These are phyloP conservation scores for Scaptomyza reducta DNA, from an alignment of 2,888 invertebrate species.

Conservation along the genomic window DNA sequence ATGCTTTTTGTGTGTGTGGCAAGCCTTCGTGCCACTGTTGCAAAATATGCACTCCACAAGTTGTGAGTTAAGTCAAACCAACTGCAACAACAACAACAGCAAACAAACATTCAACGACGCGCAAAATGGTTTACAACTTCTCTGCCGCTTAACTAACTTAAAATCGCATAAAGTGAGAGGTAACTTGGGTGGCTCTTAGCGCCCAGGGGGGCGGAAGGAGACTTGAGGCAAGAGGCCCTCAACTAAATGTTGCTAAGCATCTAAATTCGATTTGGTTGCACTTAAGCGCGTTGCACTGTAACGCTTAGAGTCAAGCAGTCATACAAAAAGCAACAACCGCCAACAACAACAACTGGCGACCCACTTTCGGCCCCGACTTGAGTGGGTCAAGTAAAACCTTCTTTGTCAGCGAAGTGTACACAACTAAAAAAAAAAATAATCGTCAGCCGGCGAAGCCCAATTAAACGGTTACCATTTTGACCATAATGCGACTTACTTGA, in stretches of 20 bases:
- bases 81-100: conserved; percentile 24
- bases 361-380: conserved; percentile 65
- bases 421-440: conserved; percentile 27
- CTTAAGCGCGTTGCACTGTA: conserved; percentile 53
- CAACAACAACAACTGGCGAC: conserved; percentile 37
- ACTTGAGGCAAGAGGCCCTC: conserved; percentile 25
- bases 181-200: conserved; percentile 6
- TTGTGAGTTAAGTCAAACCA: conserved; percentile 44
- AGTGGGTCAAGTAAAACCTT: conserved; percentile 78
- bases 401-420: conserved; percentile 65
- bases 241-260: conserved; percentile 58
- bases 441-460: conserved; percentile 55
- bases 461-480: conserved; percentile 63
- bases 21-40: conserved; percentile 32
- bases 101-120: conserved; percentile 38
- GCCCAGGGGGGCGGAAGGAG: not conserved
- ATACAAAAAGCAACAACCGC: conserved; percentile 11
- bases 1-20: conserved; percentile 28
- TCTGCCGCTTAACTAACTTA: conserved; percentile 70
- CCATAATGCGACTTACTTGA: conserved; percentile 64
- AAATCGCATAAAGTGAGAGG: conserved; percentile 66
- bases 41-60: conserved; percentile 67
- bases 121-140: conserved; percentile 70
- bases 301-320: conserved; percentile 29
- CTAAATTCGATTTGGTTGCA: conserved; percentile 74